Evolutionary conservation across 1,140 invertebrate species (phyloP), one percentile per base, ranked within the genome.

Genomic region (Eueides isabella): DNA sequence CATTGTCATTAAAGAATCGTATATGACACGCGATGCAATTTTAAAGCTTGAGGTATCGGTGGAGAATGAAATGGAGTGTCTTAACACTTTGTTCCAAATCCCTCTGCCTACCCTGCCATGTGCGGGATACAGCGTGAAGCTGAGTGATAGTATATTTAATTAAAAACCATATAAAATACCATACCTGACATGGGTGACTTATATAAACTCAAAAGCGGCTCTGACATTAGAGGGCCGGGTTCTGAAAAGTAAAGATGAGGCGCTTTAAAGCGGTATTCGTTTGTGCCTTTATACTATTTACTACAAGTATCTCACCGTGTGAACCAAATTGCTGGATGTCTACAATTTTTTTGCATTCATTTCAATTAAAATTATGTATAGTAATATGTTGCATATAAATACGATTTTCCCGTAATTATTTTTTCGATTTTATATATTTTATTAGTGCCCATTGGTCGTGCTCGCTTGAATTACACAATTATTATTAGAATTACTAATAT

Each of bases 111-210:
- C n/a, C n/a, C n/a, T n/a, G n/a, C n/a, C n/a, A n/a, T n/a, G n/a
- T n/a, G n/a, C n/a, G n/a, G n/a, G n/a, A n/a, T n/a, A n/a, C n/a
- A n/a, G n/a, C n/a, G n/a, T n/a, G n/a, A n/a, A 31, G 1, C 12
- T 38, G 11, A 14, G 16, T 38, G 14, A 14, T 12, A 4, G 16
- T 38, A 38, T 38, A 38, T 14, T 16, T 38, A 55, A 55, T 55
- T 26, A 26, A 55, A 26, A 23, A 55, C 23, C 11, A 55, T 55
- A 19, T 55, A 55, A 55, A 55, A 30, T 71, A 80, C 72, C 38
- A 73, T 91, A 92, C 90, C 90, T 92, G 90, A 86, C 84, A 92
- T 81, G 72, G 90, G 90, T 80, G 90, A 91, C 88, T 91, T 92
- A 84, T 90, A 92, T 75, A 92, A 85, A 83, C 91, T 92, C 79